phyloP scores from a whole-genome alignment of 2,888 invertebrate genomes.

The Pristionchus maxplancki region DNA sequence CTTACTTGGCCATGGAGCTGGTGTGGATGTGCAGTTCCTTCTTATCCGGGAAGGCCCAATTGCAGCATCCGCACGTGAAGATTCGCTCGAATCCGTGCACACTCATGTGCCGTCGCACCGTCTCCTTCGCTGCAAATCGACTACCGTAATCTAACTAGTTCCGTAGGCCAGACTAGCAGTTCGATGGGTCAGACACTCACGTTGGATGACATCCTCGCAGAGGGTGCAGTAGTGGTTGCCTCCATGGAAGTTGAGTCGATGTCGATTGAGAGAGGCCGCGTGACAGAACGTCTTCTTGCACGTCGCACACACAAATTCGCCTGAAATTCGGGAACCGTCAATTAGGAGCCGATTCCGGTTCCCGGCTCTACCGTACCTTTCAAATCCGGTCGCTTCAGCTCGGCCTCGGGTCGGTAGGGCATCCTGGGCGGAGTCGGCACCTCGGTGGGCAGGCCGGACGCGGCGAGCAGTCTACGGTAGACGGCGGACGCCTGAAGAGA shows the following conservation, averaged over 20 bases:
- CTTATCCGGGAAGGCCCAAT: constrained; percentile 71
- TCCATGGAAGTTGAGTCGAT: constrained; percentile 68
- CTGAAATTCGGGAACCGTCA: constrained; percentile 52
- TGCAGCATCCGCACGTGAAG: constrained; percentile 70
- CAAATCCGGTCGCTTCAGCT: constrained; percentile 67
- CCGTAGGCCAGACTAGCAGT: background rate
- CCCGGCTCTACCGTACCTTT: constrained; percentile 57
- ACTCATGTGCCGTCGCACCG: constrained; percentile 66
- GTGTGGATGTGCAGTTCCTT: constrained; percentile 57
- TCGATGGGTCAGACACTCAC: constrained; percentile 49
- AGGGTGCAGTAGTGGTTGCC: constrained; percentile 66
- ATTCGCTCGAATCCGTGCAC: constrained; percentile 59
- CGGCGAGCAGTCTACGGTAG: constrained; percentile 45
- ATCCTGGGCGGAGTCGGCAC: constrained; percentile 53
- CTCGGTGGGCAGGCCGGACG: constrained; percentile 11
- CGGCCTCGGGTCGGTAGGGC: constrained; percentile 69
- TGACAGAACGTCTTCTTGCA: constrained; percentile 70
- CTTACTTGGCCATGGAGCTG: constrained; percentile 58
- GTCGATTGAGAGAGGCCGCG: constrained; percentile 66
- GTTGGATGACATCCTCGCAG: constrained; percentile 58
- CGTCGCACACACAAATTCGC: constrained; percentile 67
- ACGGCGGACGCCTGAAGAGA: background rate
- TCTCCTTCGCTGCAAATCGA: constrained; percentile 59
- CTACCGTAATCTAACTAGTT: constrained; percentile 2
- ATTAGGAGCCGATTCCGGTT: background rate